Evolutionary conservation across 2,113 vertebrate genomes (phyloP), one percentile per base, ranked within the genome.

Genomic region (Mormyrus iriodes): DNA sequence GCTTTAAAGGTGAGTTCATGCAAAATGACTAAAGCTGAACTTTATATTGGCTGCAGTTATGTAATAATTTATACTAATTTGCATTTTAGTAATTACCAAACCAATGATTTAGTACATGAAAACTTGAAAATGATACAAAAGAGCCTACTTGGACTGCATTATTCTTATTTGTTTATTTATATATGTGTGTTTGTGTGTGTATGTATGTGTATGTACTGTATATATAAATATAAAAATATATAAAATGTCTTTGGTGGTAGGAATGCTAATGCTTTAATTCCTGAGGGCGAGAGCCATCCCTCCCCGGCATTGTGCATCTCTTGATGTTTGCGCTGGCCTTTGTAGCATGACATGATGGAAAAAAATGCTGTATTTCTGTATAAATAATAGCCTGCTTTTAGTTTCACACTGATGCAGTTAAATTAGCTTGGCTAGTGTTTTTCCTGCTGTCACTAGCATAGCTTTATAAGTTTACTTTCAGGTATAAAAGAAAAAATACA

Each of bases 1-100:
- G 96, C 98, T 27, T 93, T 99, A 0, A 99, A 97, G 96, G 98
- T 98, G 92, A 52, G 0, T 31, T 69, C 27, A 69, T 69, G 4
- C 61, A 69, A 19, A 46, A 7, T n/a, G 31, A 76, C 73, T 79
- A 19, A 42, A 79, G 69, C 31, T 76, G 69, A 13, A 76, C 12
- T 76, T 39, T 76, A 39, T 39, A 12, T 35, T 7, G 15, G 73
- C 17, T 55, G 10, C 52, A 58, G 52, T n/a, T 61, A 13, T 39
- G 52, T 58, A n/a, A n/a, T n/a, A n/a, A n/a, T n/a, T n/a, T 8
- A 12, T 55, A 19, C 52, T 39, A 19, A 27, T 39, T 42, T 58
- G 51, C 21, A 4, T 44, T 76, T 73, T 17, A 76, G 35, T 39
- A 17, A 35, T 79, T 42, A 19, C 73, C 15, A 42, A 79, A 19